A percentile compares a stretch with the other conserved stretches of the same genome.
These are phyloP conservation scores for Labrus mixtus DNA, from an alignment of 2,113 vertebrate genomes.

Conservation along the genomic window DNA sequence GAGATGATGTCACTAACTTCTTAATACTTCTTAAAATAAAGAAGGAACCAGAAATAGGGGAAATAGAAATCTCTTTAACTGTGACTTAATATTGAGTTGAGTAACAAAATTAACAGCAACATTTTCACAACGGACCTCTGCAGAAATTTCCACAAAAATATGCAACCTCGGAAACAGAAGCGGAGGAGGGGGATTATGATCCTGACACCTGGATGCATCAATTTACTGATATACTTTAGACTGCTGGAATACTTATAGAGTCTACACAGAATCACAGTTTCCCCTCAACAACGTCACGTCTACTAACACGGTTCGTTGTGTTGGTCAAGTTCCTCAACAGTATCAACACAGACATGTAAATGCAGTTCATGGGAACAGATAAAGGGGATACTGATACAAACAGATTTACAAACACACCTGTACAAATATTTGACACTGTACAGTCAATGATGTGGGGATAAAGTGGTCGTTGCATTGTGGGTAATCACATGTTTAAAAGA, in stretches of 20 bases:
- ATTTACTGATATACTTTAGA: constrained; percentile 7
- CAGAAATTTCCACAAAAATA: not conserved
- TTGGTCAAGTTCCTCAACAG: constrained; percentile 37
- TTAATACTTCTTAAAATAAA: not conserved
- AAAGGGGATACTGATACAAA: constrained; percentile 33
- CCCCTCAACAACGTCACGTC: not conserved
- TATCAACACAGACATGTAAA: constrained; percentile 57
- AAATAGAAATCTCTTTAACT: constrained; percentile 6
- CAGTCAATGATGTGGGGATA: constrained; percentile 7
- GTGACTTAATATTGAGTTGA: constrained; percentile 25
- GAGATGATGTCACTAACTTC: constrained; percentile 2
- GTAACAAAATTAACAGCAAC: constrained; percentile 7
- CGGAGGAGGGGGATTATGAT: not conserved
- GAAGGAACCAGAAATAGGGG: constrained; percentile 1
- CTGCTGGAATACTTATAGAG: constrained; percentile 1
- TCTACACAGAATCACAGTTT: constrained; percentile 4
- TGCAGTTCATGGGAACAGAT: constrained; percentile 57
- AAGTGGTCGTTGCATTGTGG: constrained; percentile 15
- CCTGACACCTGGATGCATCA: not conserved
- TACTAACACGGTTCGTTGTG: constrained; percentile 24
- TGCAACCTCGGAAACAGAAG: not conserved
- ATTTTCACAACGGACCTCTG: not conserved
- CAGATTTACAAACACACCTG: constrained; percentile 71
- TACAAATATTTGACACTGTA: constrained; percentile 69
- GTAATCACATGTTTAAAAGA: constrained; percentile 8